Evolutionary conservation across 1,140 invertebrate species (phyloP).

Genomic region (Latrodectus geometricus): DNA sequence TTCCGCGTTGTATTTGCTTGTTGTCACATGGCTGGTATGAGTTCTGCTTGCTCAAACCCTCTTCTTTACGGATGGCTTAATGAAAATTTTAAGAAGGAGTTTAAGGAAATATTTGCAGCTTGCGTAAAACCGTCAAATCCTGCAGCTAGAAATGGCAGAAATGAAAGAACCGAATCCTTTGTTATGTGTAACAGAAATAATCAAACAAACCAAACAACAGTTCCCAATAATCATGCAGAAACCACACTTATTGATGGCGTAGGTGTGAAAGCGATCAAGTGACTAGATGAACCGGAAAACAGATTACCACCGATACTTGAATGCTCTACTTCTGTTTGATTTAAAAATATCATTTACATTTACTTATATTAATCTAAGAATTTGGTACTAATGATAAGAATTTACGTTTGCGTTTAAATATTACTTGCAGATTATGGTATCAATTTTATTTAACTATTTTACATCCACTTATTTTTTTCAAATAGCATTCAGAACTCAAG

Average conservation of each 20-base stretch:
- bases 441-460: too few relatives aligned
- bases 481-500: too few relatives aligned
- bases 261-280: slow-evolving; percentile 43
- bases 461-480: too few relatives aligned
- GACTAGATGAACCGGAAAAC: background rate
- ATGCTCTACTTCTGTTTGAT: background rate
- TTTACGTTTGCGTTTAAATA: too few relatives aligned
- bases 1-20: slow-evolving; percentile 74
- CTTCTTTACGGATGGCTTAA: slow-evolving; percentile 80
- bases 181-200: slow-evolving; percentile 46
- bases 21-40: slow-evolving; percentile 87
- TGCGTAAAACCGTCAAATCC: slow-evolving; percentile 18
- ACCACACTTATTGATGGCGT: slow-evolving; percentile 56
- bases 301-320: background rate
- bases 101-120: slow-evolving; percentile 68
- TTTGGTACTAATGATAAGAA: too few relatives aligned
- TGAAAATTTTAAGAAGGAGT: slow-evolving; percentile 76
- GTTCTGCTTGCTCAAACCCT: slow-evolving; percentile 86
- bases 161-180: slow-evolving; percentile 58
- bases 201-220: slow-evolving; percentile 4
- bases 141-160: background rate
- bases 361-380: background rate
- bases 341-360: background rate
- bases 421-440: too few relatives aligned
- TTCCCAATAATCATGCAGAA: slow-evolving; percentile 30